A percentile compares a stretch with the other conserved stretches of the same genome.
phyloP scores from a whole-genome alignment of 2,888 invertebrate genomes.

The Beris morrisii region DNA sequence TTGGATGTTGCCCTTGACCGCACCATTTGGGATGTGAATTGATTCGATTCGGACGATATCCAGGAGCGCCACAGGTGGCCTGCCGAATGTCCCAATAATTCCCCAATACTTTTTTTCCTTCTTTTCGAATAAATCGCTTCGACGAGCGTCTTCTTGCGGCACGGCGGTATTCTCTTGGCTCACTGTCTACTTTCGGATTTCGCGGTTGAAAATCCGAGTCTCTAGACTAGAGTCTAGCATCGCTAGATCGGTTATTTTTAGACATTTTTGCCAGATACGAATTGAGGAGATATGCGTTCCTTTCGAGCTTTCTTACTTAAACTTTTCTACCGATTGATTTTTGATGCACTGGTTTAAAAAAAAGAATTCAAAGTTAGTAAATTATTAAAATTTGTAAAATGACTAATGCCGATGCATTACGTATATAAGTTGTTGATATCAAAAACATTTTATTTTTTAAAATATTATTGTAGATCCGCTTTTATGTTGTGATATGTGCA shows the following conservation, averaged over 20 bases:
- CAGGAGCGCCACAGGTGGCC: constrained; percentile 10
- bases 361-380: too few species aligned
- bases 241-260: constrained; percentile 36
- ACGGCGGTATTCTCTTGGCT: constrained; percentile 30
- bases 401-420: too few species aligned
- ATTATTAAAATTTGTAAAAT: too few species aligned
- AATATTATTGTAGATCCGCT: too few species aligned
- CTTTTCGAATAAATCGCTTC: constrained; percentile 3
- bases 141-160: constrained; percentile 14
- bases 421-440: too few species aligned
- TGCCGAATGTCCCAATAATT: constrained; percentile 3
- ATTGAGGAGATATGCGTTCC: not conserved
- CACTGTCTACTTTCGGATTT: constrained; percentile 32
- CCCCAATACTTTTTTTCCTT: not conserved
- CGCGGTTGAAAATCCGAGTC: constrained; percentile 3
- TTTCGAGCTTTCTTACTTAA: too few species aligned
- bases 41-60: not conserved
- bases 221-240: constrained; percentile 19
- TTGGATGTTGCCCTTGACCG: constrained; percentile 4
- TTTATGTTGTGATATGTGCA: too few species aligned
- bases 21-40: constrained; percentile 7
- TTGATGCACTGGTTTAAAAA: too few species aligned
- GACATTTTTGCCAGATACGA: constrained; percentile 21
- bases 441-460: too few species aligned
- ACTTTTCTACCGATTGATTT: too few species aligned